phyloP scores from a whole-genome alignment of 1,140 invertebrate species.

The Eubasilissa regina region DNA sequence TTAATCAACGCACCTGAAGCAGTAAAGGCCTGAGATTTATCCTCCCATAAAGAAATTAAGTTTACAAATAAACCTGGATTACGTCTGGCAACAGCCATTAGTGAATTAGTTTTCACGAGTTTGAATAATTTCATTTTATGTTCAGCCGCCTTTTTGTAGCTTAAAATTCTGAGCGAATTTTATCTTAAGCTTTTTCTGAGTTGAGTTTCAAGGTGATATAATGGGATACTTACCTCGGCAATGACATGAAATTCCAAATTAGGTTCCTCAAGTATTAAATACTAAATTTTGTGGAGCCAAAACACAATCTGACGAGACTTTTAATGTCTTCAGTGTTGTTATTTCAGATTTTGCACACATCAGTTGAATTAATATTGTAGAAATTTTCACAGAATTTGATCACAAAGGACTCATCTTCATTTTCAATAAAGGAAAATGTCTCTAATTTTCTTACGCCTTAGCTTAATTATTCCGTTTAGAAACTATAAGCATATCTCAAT shows the following conservation, averaged over 20 bases:
- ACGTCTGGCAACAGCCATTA: slow-evolving; percentile 12
- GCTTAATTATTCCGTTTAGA: too few relatives aligned
- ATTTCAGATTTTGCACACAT: too few relatives aligned
- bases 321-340: too few relatives aligned
- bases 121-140: slow-evolving; percentile 32
- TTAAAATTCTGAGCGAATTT: neutral
- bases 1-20: slow-evolving; percentile 5
- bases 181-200: slow-evolving; percentile 1
- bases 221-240: slow-evolving; percentile 13
- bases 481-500: too few relatives aligned
- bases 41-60: slow-evolving; percentile 1
- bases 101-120: slow-evolving; percentile 34
- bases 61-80: slow-evolving; percentile 13
- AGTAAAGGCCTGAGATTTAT: neutral
- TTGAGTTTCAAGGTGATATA: slow-evolving; percentile 22
- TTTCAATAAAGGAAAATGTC: too few relatives aligned
- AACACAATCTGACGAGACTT: too few relatives aligned
- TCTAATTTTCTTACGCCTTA: too few relatives aligned
- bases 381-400: too few relatives aligned
- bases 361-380: too few relatives aligned
- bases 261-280: neutral
- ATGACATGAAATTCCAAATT: neutral
- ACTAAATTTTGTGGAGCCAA: too few relatives aligned
- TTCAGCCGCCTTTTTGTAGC: slow-evolving; percentile 13
- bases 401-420: too few relatives aligned